phyloP scores from a whole-genome alignment of 2,113 vertebrate genomes.

The Amphilophus citrinellus region DNA sequence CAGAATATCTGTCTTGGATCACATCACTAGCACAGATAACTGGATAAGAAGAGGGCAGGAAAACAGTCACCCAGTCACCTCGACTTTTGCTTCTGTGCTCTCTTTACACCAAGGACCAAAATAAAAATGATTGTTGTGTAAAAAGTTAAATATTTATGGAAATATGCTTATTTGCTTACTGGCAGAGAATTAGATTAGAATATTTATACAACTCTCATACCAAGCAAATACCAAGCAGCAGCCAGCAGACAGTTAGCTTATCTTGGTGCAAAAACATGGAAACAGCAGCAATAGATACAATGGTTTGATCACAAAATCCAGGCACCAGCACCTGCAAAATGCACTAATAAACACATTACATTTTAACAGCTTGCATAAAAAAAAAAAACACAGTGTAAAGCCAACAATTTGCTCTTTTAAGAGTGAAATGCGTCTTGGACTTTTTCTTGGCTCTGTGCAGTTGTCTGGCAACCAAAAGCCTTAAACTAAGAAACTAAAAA shows the following conservation, averaged over 20 bases:
- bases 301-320: conserved; percentile 7
- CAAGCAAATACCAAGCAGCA: background rate
- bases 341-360: background rate
- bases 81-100: background rate
- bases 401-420: background rate
- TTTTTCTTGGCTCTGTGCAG: background rate
- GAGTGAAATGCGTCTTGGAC: background rate
- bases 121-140: background rate
- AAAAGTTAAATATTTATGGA: background rate
- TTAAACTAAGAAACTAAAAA: background rate
- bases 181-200: background rate
- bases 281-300: background rate
- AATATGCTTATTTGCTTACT: background rate
- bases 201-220: background rate
- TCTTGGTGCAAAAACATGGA: conserved; percentile 1
- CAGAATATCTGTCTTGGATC: background rate
- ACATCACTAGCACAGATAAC: background rate
- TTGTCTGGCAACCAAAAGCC: background rate
- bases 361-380: background rate
- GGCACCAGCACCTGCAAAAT: background rate
- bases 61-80: background rate
- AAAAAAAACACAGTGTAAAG: background rate
- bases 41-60: background rate
- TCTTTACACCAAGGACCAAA: background rate
- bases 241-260: background rate